Conservation (phyloP, 2,797 vertebrate species). For the Sebastes goodei region DNA sequence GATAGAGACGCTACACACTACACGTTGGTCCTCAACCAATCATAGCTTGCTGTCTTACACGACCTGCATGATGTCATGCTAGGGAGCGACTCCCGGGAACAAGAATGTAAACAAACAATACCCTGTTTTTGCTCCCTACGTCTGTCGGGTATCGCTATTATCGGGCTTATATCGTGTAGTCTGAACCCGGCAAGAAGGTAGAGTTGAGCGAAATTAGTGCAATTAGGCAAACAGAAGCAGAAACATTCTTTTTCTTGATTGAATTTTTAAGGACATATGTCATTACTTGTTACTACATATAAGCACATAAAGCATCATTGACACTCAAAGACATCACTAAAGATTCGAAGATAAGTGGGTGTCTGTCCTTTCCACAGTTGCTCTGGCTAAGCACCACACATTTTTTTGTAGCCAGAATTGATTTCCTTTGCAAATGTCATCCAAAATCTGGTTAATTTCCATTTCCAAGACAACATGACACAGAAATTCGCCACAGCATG, state of each 20-base stretch:
- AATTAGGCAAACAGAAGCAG: too few relatives aligned
- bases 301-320: neutral
- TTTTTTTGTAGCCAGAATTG: neutral
- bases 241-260: too few relatives aligned
- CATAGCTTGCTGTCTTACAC: neutral
- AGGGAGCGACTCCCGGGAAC: too few relatives aligned
- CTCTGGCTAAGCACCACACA: neutral
- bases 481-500: neutral
- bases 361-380: neutral
- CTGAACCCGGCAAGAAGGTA: neutral
- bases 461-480: neutral
- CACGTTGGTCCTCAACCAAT: neutral
- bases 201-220: too few relatives aligned
- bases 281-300: neutral
- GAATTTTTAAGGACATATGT: too few relatives aligned
- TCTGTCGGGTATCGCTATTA: neutral
- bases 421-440: neutral
- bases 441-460: neutral
- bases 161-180: neutral
- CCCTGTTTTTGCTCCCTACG: neutral
- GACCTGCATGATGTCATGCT: fast-evolving
- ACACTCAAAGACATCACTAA: neutral
- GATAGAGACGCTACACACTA: neutral
- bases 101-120: neutral
- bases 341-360: neutral